Evolutionary conservation across 2,113 vertebrate species (phyloP), one percentile per base, ranked within the genome.

Genomic region (Motacilla tschutschensis): DNA sequence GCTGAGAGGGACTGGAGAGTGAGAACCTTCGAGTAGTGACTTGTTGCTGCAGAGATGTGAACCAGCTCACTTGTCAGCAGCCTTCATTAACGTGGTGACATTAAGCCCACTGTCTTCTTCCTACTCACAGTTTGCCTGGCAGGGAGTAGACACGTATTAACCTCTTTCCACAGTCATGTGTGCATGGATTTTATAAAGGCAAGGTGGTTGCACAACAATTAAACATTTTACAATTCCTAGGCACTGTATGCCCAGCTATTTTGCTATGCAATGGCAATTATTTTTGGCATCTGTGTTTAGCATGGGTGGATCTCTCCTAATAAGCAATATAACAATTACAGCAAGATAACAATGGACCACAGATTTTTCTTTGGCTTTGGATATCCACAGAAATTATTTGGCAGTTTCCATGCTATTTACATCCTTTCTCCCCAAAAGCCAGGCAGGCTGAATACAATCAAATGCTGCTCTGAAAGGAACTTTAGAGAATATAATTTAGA

Each of bases 131-230:
- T 16, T 75, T 38, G 54, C 17, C 29, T 69, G 59, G 28, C 47
- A 65, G 43, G 31, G 14, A 12, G 17, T 0, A n/a, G 35, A 28
- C 51, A 16, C 0, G 0, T 10, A 4, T 6, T 21, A n/a, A 25
- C n/a, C 22, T 69, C 66, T 46, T 86, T 50, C 83, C 78, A 69
- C 26, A 28, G 33, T 10, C 38, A 10, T 7, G 44, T 19, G 28
- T 55, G 17, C 53, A 9, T 12, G 36, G 58, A 9, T 75, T 6
- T 29, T 54, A 57, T 47, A 29, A 46, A 51, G 18, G 24, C 83
- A 54, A 55, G 16, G 26, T 24, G 57, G 8, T 82, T 86, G 71
- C 31, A 7, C 76, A 88, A 79, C n/a, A 19, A 0, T 43, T 29
- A 50, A 75, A 70, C 46, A n/a, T 33, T 73, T 86, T 58, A 79